phyloP scores from a whole-genome alignment of 2,797 vertebrate genomes.

The Chrosomus eos region DNA sequence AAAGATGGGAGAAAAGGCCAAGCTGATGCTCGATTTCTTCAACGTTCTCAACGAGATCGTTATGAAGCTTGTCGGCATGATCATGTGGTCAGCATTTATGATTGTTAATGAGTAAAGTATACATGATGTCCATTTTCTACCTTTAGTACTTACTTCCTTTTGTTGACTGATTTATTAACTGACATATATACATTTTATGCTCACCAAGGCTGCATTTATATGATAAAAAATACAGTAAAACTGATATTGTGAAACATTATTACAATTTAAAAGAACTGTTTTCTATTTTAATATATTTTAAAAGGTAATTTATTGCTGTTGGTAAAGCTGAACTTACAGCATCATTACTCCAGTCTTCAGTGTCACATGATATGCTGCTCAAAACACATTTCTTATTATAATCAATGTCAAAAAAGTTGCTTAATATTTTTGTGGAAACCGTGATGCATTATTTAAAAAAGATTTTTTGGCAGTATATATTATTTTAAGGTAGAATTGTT shows the following conservation, averaged over 20 bases:
- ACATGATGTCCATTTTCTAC: neutral
- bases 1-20: conserved; percentile 97
- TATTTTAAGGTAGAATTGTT: neutral
- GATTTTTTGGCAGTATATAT: neutral
- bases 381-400: neutral
- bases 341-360: neutral
- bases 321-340: neutral
- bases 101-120: conserved; percentile 13
- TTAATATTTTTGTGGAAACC: neutral
- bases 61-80: conserved; percentile 93
- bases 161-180: neutral
- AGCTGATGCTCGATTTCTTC: conserved; percentile 99
- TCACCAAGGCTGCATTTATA: neutral
- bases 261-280: neutral
- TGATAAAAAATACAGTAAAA: neutral
- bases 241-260: neutral
- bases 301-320: neutral
- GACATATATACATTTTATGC: neutral
- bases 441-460: neutral
- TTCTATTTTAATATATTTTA: neutral
- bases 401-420: neutral
- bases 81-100: conserved; percentile 92
- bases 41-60: conserved; percentile 97
- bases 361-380: neutral
- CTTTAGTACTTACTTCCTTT: neutral